Conservation (phyloP, 2,888 invertebrate species). For the Andrena minutula region DNA sequence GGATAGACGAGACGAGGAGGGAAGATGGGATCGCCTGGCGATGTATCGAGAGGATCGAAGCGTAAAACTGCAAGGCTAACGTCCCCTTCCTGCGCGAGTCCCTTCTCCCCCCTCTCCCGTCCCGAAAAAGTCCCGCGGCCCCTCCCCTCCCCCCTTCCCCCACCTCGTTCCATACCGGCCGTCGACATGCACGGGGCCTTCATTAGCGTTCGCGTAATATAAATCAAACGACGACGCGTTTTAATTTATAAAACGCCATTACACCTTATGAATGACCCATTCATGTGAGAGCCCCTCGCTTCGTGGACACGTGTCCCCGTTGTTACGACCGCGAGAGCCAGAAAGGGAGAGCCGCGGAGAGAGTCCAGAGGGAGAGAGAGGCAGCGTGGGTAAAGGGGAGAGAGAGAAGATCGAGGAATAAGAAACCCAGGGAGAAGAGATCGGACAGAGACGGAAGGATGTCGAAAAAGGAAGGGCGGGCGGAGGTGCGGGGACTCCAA, state of each 20-base stretch:
- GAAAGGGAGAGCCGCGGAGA: conserved; percentile 36
- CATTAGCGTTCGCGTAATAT: conserved; percentile 75
- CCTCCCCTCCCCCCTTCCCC: conserved; percentile 15
- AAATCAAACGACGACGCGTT: conserved; percentile 75
- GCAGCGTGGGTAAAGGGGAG: not conserved
- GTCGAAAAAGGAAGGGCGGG: conserved; percentile 33
- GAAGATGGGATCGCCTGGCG: conserved; percentile 64
- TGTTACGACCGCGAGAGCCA: conserved; percentile 57
- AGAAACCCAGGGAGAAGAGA: conserved; percentile 22
- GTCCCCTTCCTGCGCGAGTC: conserved; percentile 37
- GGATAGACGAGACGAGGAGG: conserved; percentile 21
- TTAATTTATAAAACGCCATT: conserved; percentile 77
- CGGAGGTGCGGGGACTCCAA: conserved; percentile 17
- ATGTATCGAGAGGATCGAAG: conserved; percentile 65
- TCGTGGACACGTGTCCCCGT: conserved; percentile 66
- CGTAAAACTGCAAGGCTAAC: conserved; percentile 60
- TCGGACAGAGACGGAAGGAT: conserved; percentile 37
- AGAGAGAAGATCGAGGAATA: conserved; percentile 18
- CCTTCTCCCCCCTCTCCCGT: conserved; percentile 5
- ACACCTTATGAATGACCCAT: conserved; percentile 77
- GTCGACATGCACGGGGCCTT: conserved; percentile 59
- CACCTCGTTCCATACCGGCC: conserved; percentile 21
- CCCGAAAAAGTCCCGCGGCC: not conserved
- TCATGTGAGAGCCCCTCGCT: conserved; percentile 67
- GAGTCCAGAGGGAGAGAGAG: not conserved